Evolutionary conservation across 2,888 invertebrate genomes (phyloP).

Genomic region (Ochlodes sylvanus): DNA sequence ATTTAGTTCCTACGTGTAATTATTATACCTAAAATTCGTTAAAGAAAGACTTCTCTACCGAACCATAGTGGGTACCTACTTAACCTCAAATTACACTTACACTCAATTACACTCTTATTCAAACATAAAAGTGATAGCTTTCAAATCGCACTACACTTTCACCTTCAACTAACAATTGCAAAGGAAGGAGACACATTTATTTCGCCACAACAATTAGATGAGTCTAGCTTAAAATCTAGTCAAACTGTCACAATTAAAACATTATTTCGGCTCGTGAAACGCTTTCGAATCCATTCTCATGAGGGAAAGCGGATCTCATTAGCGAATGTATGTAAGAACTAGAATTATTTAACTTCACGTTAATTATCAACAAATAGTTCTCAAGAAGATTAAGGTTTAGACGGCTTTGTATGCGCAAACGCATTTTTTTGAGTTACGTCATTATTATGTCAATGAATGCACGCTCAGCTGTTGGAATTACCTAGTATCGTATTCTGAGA

Average conservation of each 20-base stretch:
- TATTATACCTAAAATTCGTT: no score
- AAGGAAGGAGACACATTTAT: no score
- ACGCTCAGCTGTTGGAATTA: no score
- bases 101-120: no score
- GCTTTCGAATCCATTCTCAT: conserved; percentile 12
- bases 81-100: no score
- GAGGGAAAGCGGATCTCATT: conserved; percentile 17
- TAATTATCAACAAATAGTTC: conserved; percentile 11
- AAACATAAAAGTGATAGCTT: neutral
- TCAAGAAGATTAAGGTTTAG: neutral
- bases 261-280: conserved; percentile 1
- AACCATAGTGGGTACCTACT: no score
- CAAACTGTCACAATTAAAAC: conserved; percentile 17
- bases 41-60: no score
- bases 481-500: no score
- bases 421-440: conserved; percentile 4
- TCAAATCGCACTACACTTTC: conserved; percentile 6
- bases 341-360: neutral
- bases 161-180: neutral
- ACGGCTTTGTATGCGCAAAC: neutral
- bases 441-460: conserved; percentile 1
- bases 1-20: no score
- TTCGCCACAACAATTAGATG: neutral
- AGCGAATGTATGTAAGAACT: neutral
- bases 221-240: conserved; percentile 12